Base-by-base conservation (phyloP, 2,888 invertebrate genomes). In the Ceratothoa steindachneri region DNA sequence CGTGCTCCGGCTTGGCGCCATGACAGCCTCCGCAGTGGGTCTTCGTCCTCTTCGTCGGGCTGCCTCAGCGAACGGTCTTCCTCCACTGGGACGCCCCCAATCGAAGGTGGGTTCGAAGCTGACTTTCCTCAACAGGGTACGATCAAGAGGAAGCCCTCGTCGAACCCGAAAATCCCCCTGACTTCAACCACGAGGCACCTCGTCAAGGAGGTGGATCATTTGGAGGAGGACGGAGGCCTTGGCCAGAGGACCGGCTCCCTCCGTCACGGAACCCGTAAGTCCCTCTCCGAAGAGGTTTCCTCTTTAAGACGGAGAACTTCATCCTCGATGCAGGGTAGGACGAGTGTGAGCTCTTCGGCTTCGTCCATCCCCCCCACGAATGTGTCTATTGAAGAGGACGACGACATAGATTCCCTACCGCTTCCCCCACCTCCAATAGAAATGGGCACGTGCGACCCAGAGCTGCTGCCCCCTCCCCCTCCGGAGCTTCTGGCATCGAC, bases 111-210 rank as follows among this genome's bases (percentile, higher is more conserved):
- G 9, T 86, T 86, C 78, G 86, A 86, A 77, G 83, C 84, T 15
- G 86, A 86, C 74, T 84, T 84, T 75, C 85, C 85, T 0, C 82
- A 82, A 30, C 73, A 84, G 85, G 92, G 92, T 31, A 95, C 95
- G 31, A 95, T 95, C 76, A 95, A 95, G 84, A 88, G 95, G 65
- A 95, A 95, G 83, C 95, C 95, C 0, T 93, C 93, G 22, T 81
- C 82, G 66, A 82, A 83, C 28, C 94, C 95, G 5, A 94, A 93
- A 85, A 88, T 95, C 67, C 95, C 95, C 0, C 84, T 95, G 80
- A 95, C 95, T 1, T 92, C 92, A 83, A 95, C 94, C 85, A 95
- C 95, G 1, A 87, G 95, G 15, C 93, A 93, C 82, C 86, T 95
- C 74, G 94, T 94, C 83, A 93, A 95, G 84, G 93, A 92, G 82